These are phyloP conservation scores for Megalops cyprinoides DNA, from an alignment of 2,797 vertebrate species.

Conservation along the genomic window DNA sequence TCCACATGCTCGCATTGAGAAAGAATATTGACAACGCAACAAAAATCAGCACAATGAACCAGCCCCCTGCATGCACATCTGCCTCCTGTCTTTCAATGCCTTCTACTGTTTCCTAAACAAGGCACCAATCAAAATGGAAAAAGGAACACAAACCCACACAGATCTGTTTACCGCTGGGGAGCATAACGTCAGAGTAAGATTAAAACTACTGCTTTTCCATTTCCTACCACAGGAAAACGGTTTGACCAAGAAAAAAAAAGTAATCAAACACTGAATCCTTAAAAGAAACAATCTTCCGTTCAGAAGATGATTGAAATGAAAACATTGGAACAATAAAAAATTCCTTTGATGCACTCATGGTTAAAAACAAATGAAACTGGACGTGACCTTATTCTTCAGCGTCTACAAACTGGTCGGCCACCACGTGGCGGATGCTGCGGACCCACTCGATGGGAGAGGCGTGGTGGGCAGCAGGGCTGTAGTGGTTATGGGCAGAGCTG, in stretches of 20 bases:
- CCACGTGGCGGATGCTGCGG: not conserved
- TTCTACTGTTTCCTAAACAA: not conserved
- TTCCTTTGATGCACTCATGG: not conserved
- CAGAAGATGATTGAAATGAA: not conserved
- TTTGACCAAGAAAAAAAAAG: not conserved
- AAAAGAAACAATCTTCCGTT: not conserved
- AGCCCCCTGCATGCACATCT: not conserved
- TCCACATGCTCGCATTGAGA: too few relatives aligned
- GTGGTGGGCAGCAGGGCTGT: slow-evolving; percentile 63
- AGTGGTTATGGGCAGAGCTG: slow-evolving; percentile 35
- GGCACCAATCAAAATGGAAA: not conserved
- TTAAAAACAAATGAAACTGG: too few relatives aligned
- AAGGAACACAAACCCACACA: slow-evolving; percentile 8
- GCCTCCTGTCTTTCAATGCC: not conserved
- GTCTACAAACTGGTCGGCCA: slow-evolving; percentile 68
- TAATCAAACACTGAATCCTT: not conserved
- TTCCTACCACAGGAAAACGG: not conserved
- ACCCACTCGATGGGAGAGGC: slow-evolving; percentile 51
- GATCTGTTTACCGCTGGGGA: slow-evolving; percentile 9
- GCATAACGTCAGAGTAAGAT: not conserved
- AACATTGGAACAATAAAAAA: not conserved
- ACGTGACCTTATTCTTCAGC: slow-evolving; percentile 51
- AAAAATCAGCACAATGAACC: not conserved
- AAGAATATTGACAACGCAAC: slow-evolving; percentile 19
- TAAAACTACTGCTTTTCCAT: not conserved